Conservation (phyloP, 2,888 invertebrate genomes). For the Plagodis pulveraria region DNA sequence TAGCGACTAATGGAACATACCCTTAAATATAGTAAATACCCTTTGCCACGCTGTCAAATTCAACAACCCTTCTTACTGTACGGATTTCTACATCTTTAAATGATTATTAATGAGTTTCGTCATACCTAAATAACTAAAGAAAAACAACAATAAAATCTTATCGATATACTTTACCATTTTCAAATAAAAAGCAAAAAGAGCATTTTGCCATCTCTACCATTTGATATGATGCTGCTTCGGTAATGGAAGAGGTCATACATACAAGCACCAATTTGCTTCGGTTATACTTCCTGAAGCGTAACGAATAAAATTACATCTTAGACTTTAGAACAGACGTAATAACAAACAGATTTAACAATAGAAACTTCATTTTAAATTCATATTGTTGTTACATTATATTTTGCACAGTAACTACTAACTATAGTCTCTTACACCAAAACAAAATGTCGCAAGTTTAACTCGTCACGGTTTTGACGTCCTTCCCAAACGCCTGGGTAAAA, state of each 20-base stretch:
- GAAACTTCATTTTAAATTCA: constrained; percentile 21
- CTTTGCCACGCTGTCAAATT: too few species aligned
- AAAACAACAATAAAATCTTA: too few species aligned
- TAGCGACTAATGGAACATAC: too few species aligned
- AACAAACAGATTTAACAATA: constrained; percentile 22
- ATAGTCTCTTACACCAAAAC: constrained; percentile 37
- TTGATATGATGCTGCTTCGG: neutral
- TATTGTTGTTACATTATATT: constrained; percentile 14
- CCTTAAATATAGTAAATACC: too few species aligned
- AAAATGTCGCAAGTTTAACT: constrained; percentile 53
- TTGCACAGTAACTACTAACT: constrained; percentile 4
- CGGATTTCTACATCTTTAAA: too few species aligned
- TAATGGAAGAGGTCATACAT: neutral
- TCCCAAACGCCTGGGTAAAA: constrained; percentile 58
- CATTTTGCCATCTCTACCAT: neutral
- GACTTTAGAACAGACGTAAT: neutral
- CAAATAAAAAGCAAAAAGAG: too few species aligned
- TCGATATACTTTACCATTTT: too few species aligned
- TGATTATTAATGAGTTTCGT: too few species aligned
- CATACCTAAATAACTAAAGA: too few species aligned
- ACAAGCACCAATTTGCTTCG: constrained; percentile 1
- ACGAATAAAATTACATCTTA: constrained; percentile 3
- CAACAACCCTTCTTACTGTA: too few species aligned
- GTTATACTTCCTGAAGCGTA: neutral
- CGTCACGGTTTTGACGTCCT: constrained; percentile 70